Percentiles rank a stretch among this genome's conserved stretches.
These are phyloP conservation scores for Pammene fasciana DNA, from an alignment of 2,888 invertebrate species.

Conservation along the genomic window DNA sequence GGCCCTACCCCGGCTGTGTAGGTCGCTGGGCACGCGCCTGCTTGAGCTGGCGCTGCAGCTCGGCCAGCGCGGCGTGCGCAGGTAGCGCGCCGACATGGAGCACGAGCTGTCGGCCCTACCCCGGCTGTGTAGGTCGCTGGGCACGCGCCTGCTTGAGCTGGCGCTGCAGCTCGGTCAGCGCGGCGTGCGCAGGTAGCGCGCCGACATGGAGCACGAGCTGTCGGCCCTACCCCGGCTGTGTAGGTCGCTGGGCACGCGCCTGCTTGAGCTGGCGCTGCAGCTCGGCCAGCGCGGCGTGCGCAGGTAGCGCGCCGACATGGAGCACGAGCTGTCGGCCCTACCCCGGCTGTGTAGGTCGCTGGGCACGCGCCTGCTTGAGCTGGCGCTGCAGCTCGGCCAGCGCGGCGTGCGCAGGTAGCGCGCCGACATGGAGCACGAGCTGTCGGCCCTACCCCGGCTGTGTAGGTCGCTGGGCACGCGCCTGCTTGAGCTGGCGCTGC, in stretches of 20 bases:
- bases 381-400: constrained; percentile 48
- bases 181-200: constrained; percentile 51
- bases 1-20: too few relatives aligned
- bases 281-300: constrained; percentile 51
- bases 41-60: constrained; percentile 49
- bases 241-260: not conserved
- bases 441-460: constrained; percentile 46
- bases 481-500: too few relatives aligned
- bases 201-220: not conserved
- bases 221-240: constrained; percentile 31
- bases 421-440: constrained; percentile 47
- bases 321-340: constrained; percentile 20
- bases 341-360: constrained; percentile 1
- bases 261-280: constrained; percentile 49
- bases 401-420: constrained; percentile 53
- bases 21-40: too few relatives aligned
- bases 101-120: constrained; percentile 26
- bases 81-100: constrained; percentile 37
- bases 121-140: not conserved
- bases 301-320: constrained; percentile 44
- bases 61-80: constrained; percentile 53
- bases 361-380: constrained; percentile 43
- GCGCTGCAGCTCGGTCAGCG: constrained; percentile 47
- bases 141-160: constrained; percentile 46
- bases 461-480: too few relatives aligned